A percentile compares a stretch with the other conserved stretches of the same genome.
phyloP scores from a whole-genome alignment of 2,113 vertebrate genomes.

The Petrocephalus zakoni region DNA sequence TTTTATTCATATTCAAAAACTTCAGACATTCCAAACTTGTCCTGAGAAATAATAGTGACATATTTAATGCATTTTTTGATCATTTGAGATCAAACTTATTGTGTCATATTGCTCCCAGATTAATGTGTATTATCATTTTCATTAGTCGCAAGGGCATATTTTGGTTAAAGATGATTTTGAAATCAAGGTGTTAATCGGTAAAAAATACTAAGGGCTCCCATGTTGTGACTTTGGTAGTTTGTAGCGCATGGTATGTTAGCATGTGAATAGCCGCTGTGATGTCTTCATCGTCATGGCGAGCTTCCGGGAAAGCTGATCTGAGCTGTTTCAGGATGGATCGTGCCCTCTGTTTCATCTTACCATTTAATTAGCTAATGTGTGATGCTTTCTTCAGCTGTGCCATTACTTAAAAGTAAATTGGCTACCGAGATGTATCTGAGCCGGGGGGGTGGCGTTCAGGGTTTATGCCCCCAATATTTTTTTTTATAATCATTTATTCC shows the following conservation, averaged over 20 bases:
- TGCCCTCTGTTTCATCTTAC: background rate
- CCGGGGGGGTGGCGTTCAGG: background rate
- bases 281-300: too few relatives aligned
- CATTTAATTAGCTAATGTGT: background rate
- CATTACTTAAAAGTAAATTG: background rate
- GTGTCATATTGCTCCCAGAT: background rate
- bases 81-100: background rate
- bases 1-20: background rate
- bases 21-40: background rate
- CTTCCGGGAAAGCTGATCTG: background rate
- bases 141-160: background rate
- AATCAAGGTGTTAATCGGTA: background rate
- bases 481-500: background rate
- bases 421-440: background rate
- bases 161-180: background rate
- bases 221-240: background rate
- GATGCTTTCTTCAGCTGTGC: background rate
- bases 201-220: background rate
- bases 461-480: background rate
- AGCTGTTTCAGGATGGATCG: background rate
- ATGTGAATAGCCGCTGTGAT: background rate
- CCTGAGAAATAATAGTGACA: background rate
- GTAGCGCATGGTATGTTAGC: background rate
- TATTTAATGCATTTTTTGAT: background rate
- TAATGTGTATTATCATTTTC: background rate